Conservation (phyloP, 2,888 invertebrate genomes). For the Drosophila atroscutellata region DNA sequence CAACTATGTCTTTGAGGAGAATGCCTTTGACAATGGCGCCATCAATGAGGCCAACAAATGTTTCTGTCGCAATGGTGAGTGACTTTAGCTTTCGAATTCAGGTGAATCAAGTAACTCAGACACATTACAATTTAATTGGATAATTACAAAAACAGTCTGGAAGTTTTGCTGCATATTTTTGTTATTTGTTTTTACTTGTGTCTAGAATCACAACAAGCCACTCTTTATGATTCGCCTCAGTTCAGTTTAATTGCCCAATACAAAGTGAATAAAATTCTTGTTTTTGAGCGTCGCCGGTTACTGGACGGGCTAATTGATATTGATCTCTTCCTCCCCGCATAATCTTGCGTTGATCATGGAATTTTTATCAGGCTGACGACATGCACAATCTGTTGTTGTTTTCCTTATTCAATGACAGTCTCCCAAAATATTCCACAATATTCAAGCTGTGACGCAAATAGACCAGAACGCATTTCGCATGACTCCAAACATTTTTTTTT, state of each 20-base stretch:
- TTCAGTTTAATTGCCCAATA: slow-evolving; percentile 49
- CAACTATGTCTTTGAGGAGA: slow-evolving; percentile 91
- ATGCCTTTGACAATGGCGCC: slow-evolving; percentile 92
- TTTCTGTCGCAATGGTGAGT: slow-evolving; percentile 90
- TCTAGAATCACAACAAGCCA: slow-evolving; percentile 16
- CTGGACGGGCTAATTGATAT: slow-evolving; percentile 35
- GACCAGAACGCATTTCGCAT: slow-evolving; percentile 30
- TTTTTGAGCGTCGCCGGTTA: slow-evolving; percentile 34
- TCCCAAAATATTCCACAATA: slow-evolving; percentile 46
- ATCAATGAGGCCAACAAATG: slow-evolving; percentile 91
- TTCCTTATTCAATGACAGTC: slow-evolving; percentile 3
- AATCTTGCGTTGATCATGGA: slow-evolving; percentile 29
- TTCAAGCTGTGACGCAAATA: slow-evolving; percentile 50
- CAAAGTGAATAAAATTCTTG: slow-evolving; percentile 61
- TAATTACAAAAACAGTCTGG: slow-evolving; percentile 35
- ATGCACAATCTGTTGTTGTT: slow-evolving; percentile 9
- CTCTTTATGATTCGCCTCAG: slow-evolving; percentile 33
- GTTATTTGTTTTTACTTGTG: slow-evolving; percentile 10
- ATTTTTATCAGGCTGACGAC: slow-evolving; percentile 35
- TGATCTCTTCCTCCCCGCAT: background rate
- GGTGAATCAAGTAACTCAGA: background rate
- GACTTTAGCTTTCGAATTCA: background rate
- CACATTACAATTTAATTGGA: slow-evolving; percentile 26
- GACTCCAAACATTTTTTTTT: slow-evolving; percentile 18
- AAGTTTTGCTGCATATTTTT: slow-evolving; percentile 21